Evolutionary conservation across 1,140 invertebrate genomes (phyloP).

Genomic region (Cecropterus lyciades): DNA sequence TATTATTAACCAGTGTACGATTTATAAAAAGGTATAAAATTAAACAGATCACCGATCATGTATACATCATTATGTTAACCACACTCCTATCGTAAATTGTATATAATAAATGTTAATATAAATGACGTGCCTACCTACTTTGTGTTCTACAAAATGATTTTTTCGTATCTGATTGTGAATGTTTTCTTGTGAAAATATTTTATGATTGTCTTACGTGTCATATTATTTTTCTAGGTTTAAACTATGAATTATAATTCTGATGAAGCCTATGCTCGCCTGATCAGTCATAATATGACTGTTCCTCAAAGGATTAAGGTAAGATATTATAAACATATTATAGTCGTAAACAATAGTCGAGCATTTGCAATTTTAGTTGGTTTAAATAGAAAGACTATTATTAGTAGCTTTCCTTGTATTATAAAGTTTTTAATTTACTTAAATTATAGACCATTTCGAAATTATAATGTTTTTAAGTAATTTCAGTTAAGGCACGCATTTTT

Average conservation of each 20-base stretch:
- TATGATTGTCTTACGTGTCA: background rate
- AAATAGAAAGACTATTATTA: too few species aligned
- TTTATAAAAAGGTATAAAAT: background rate
- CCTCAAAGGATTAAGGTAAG: constrained; percentile 82
- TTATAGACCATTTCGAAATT: too few species aligned
- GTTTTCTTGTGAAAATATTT: background rate
- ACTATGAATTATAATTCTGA: constrained; percentile 75
- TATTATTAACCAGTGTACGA: too few species aligned
- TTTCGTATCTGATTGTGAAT: constrained; percentile 2
- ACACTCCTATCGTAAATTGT: background rate
- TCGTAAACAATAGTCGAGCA: too few species aligned
- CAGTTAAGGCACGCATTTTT: too few species aligned
- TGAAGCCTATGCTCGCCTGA: constrained; percentile 75
- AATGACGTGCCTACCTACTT: constrained; percentile 25
- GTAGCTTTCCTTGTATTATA: too few species aligned
- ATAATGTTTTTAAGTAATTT: too few species aligned
- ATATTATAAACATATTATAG: constrained; percentile 40
- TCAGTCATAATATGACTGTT: constrained; percentile 81
- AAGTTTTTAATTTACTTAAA: too few species aligned
- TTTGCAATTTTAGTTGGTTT: too few species aligned
- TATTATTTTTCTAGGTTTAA: constrained; percentile 32
- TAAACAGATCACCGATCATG: background rate
- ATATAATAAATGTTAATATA: background rate
- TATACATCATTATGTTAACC: background rate
- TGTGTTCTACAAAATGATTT: constrained; percentile 8